Conservation (phyloP, 2,888 invertebrate genomes). For the Hanleya hanleyi region DNA sequence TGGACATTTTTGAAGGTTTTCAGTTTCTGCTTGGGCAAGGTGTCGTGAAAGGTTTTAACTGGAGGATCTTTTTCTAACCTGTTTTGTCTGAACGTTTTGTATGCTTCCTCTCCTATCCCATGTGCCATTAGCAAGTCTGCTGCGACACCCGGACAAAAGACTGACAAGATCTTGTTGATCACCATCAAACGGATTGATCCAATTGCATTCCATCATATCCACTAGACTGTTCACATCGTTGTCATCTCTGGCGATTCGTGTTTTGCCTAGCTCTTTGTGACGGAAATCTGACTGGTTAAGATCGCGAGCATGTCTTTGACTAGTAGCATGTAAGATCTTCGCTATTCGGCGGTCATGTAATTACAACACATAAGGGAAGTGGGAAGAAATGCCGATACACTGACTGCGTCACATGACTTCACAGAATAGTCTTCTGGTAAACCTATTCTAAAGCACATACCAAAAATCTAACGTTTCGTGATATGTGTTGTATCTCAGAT, state of each 20-base stretch:
- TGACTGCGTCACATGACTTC: too few relatives aligned
- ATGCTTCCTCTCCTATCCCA: slow-evolving; percentile 12
- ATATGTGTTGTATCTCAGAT: too few relatives aligned
- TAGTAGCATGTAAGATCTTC: too few relatives aligned
- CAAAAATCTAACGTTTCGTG: too few relatives aligned
- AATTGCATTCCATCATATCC: slow-evolving; percentile 23
- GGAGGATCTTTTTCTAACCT: slow-evolving; percentile 5
- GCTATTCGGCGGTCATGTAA: slow-evolving; percentile 35
- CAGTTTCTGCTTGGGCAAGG: slow-evolving; percentile 31
- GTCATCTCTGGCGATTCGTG: not conserved
- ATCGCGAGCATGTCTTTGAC: too few relatives aligned
- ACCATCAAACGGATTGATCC: slow-evolving; percentile 28
- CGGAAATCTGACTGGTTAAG: not conserved
- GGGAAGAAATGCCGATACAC: too few relatives aligned
- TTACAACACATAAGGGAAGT: too few relatives aligned
- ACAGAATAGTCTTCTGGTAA: too few relatives aligned
- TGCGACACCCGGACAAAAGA: slow-evolving; percentile 9
- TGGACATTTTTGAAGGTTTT: slow-evolving; percentile 33
- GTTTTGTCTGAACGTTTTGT: not conserved
- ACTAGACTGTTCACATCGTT: slow-evolving; percentile 20
- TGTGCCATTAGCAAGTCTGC: slow-evolving; percentile 19
- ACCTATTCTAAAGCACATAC: too few relatives aligned
- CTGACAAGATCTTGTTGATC: slow-evolving; percentile 15
- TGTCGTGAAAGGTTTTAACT: slow-evolving; percentile 38
- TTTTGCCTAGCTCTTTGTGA: slow-evolving; percentile 9